phyloP scores from a whole-genome alignment of 2,113 vertebrate genomes.

The Cyanoderma ruficeps region DNA sequence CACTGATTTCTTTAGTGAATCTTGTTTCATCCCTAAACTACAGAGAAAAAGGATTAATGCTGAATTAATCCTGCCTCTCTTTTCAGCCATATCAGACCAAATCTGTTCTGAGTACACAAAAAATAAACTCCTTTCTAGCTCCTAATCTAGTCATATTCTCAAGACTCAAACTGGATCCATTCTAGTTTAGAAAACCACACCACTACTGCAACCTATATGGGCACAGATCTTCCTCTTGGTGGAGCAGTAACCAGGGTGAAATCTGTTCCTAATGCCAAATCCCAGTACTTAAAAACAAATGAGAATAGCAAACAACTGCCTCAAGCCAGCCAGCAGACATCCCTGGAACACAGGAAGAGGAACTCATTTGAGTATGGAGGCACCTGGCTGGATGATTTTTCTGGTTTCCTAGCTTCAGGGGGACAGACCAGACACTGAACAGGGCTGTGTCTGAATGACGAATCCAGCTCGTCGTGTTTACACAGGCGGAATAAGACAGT shows the following conservation, averaged over 20 bases:
- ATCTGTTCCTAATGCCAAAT: neutral
- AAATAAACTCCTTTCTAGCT: neutral
- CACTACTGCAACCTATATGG: neutral
- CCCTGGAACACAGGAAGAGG: conserved; percentile 21
- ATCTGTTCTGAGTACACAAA: neutral
- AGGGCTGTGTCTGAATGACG: neutral
- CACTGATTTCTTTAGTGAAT: neutral
- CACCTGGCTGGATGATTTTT: neutral
- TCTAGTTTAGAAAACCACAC: neutral
- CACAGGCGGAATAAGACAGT: neutral
- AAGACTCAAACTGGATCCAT: neutral
- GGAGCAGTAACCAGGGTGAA: neutral
- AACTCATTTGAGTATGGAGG: neutral
- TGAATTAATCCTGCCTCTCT: neutral
- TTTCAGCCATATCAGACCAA: neutral
- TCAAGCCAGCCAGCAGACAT: neutral
- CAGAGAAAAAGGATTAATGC: neutral
- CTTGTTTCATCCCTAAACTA: neutral
- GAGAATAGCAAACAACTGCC: conserved; percentile 37
- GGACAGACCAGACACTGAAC: neutral
- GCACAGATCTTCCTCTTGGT: neutral
- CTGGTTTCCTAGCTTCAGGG: conserved; percentile 15
- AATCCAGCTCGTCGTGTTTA: neutral
- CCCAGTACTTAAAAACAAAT: neutral
- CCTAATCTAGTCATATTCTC: neutral